Base-by-base conservation (phyloP, 2,113 vertebrate species). In the Sorex fumeus region DNA sequence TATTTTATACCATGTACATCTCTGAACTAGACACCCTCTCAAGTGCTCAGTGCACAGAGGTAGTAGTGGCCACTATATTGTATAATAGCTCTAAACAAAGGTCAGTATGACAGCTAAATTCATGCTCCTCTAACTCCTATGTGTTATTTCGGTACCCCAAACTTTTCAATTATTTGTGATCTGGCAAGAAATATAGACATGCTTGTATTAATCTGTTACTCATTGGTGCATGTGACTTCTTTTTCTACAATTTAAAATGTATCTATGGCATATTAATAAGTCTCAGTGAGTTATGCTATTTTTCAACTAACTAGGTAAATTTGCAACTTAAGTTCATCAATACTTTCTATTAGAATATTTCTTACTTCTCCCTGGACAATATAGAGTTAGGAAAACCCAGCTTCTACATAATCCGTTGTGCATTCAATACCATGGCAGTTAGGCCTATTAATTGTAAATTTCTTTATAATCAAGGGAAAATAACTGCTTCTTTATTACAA, bases 371-470 rank as follows among this genome's bases (percentile, higher is more conserved):
- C 18, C 30, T 28, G 80, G 40, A 84, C 3, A 36, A 82, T n/a
- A 43, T 25, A 78, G 13, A 50, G 60, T 53, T 23, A 82, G 67
- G 9, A 94, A 90, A 43, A 62, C 57, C 84, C 80, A 85, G 43
- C 13, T 71, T 47, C 23, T 18, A 70, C 15, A 11, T 70, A 69
- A 9, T 1, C 13, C 32, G 69, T 2, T 69, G 15, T 78, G 4
- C 23, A 57, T 6, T 57, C 79, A 23, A 60, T 77, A 79, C 71
- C 6, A 34, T 12, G 28, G 40, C 64, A 45, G 11, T 28, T 40
- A 3, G 2, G 8, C 3, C 78, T 83, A 25, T 82, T 79, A 23
- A 66, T 8, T 13, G 16, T 87, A n/a, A 53, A 36, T 66, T 34
- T 86, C 18, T 79, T 62, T 71, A 50, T 66, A n/a, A 27, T 72